Percentiles rank a stretch among this genome's conserved stretches.
Evolutionary conservation across 2,113 vertebrate genomes (phyloP).

Genomic region (Lampris incognitus): DNA sequence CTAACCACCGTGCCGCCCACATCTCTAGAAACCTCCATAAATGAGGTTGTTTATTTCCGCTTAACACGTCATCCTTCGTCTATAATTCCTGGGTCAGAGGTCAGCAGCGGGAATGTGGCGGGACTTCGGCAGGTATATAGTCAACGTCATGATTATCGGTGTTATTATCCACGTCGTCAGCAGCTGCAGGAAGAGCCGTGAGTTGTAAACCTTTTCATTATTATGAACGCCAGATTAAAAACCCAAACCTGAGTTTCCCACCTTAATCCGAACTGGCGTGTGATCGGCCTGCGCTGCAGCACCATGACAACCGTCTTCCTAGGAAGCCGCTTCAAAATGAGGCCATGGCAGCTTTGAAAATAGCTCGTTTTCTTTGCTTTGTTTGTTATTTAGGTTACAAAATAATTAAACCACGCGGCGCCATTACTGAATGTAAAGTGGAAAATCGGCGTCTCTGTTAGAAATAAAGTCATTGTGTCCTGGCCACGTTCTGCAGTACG

Average conservation of each 20-base stretch:
- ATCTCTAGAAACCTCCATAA: no score
- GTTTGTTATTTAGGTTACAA: constrained; percentile 41
- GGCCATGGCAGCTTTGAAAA: constrained; percentile 24
- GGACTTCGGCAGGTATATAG: no score
- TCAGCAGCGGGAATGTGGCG: no score
- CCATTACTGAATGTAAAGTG: constrained; percentile 65
- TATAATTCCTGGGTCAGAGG: no score
- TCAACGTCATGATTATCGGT: no score
- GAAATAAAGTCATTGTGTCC: constrained; percentile 63
- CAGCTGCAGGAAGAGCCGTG: neutral
- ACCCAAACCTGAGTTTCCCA: constrained; percentile 8
- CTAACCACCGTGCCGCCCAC: no score
- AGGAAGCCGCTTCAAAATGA: neutral
- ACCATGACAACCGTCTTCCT: neutral
- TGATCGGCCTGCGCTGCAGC: neutral
- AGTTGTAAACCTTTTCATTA: neutral
- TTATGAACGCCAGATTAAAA: constrained; percentile 9
- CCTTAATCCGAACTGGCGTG: neutral
- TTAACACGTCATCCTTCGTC: no score
- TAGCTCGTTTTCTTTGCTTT: constrained; percentile 21
- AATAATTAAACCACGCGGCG: constrained; percentile 56
- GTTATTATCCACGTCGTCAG: no score
- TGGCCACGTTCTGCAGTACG: constrained; percentile 52
- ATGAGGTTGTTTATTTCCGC: no score
- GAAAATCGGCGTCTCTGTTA: constrained; percentile 55